A percentile compares a stretch with the other conserved stretches of the same genome.
Conservation (phyloP, 2,113 vertebrate genomes). For the Nothoprocta perdicaria region DNA sequence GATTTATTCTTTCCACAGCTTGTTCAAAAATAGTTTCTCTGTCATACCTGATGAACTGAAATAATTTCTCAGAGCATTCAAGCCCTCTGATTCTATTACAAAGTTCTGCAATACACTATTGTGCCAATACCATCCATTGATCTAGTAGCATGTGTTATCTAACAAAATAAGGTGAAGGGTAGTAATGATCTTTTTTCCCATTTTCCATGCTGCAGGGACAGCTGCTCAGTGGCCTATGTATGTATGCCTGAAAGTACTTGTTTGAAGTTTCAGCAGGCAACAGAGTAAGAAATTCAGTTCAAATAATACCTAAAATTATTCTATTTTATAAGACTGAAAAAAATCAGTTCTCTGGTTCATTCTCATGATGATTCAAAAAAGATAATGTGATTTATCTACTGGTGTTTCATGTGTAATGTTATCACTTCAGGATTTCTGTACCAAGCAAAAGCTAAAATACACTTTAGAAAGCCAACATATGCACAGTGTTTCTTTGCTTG, state of each 20-base stretch:
- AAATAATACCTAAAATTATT: neutral
- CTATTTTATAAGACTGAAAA: neutral
- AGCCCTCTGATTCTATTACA: neutral
- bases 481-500: neutral
- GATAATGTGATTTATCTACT: neutral
- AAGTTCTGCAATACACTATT: neutral
- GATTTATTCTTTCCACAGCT: neutral
- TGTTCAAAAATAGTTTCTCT: neutral
- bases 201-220: constrained; percentile 35
- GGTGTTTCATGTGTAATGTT: neutral
- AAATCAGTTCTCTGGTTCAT: neutral
- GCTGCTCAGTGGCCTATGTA: neutral
- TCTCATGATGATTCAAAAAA: neutral
- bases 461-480: neutral
- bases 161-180: neutral
- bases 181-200: neutral
- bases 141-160: neutral
- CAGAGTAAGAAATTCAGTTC: neutral
- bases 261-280: neutral
- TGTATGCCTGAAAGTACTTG: neutral
- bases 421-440: neutral
- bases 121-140: neutral
- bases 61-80: neutral
- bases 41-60: neutral
- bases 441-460: neutral